Percentiles rank a stretch among this genome's conserved stretches.
Evolutionary conservation across 92 coral and sea anemone species (phyloP).

Genomic region (Pocillopora grandis): DNA sequence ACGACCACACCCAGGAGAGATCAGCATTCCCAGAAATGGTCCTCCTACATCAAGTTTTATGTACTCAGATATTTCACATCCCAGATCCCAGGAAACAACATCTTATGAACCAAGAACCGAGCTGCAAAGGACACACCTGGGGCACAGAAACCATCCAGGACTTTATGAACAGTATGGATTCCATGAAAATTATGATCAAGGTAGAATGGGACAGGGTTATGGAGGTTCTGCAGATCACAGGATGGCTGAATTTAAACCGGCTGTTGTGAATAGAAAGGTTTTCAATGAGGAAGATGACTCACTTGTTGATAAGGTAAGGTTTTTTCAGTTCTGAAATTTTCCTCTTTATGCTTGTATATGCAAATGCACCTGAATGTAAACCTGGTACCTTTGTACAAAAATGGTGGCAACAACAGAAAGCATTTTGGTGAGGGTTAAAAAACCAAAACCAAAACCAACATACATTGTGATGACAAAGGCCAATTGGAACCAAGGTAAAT

Average conservation of each 20-base stretch:
- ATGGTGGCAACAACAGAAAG: too few relatives aligned
- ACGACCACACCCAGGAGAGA: conserved; percentile 1
- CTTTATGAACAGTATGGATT: conserved; percentile 16
- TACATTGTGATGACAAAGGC: too few relatives aligned
- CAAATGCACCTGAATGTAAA: too few relatives aligned
- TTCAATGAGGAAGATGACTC: not conserved
- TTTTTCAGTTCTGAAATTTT: not conserved
- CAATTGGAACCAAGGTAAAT: too few relatives aligned
- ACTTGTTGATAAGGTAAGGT: conserved; percentile 1
- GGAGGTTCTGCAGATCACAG: conserved; percentile 5
- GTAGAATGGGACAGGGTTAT: conserved; percentile 3
- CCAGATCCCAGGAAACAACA: not conserved
- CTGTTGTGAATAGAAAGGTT: not conserved
- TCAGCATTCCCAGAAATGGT: not conserved
- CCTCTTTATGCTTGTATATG: too few relatives aligned
- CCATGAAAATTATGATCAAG: not conserved
- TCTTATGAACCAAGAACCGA: conserved; percentile 52
- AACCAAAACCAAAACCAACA: too few relatives aligned
- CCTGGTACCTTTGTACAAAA: too few relatives aligned
- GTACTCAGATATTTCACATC: not conserved
- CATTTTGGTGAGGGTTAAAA: too few relatives aligned
- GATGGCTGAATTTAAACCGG: not conserved
- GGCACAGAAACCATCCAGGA: not conserved
- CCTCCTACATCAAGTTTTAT: not conserved
- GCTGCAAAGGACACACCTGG: conserved; percentile 19